A percentile compares a stretch with the other conserved stretches of the same genome.
Conservation (phyloP, 2,113 vertebrate species). For the Petromus typicus region DNA sequence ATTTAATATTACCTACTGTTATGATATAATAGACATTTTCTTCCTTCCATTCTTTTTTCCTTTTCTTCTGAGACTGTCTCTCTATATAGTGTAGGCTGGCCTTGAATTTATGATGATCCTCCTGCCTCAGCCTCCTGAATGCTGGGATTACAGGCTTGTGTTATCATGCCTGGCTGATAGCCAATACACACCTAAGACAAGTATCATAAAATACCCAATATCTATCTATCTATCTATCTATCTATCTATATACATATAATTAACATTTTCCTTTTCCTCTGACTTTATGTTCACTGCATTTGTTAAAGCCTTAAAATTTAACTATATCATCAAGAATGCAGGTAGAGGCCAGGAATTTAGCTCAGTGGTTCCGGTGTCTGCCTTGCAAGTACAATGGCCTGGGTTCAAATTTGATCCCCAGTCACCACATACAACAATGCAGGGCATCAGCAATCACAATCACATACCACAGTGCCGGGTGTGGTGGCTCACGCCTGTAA, state of each 20-base stretch:
- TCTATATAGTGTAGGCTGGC: neutral
- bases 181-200: neutral
- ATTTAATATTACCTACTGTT: neutral
- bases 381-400: too few relatives aligned
- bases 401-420: too few relatives aligned
- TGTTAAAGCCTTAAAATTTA: neutral
- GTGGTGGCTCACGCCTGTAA: too few relatives aligned
- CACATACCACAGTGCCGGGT: too few relatives aligned
- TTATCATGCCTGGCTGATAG: neutral
- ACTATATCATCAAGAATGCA: neutral
- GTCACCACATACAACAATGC: too few relatives aligned
- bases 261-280: neutral
- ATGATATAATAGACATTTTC: neutral
- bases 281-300: neutral
- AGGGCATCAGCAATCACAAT: too few relatives aligned
- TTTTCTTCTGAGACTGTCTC: neutral
- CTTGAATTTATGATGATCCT: neutral
- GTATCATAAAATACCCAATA: neutral
- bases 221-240: too few relatives aligned
- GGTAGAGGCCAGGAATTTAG: too few relatives aligned
- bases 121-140: neutral
- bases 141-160: neutral
- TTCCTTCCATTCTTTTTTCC: neutral
- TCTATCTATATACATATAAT: too few relatives aligned
- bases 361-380: too few relatives aligned